phyloP scores from a whole-genome alignment of 2,797 vertebrate genomes.

The Rhynchonycteris naso region DNA sequence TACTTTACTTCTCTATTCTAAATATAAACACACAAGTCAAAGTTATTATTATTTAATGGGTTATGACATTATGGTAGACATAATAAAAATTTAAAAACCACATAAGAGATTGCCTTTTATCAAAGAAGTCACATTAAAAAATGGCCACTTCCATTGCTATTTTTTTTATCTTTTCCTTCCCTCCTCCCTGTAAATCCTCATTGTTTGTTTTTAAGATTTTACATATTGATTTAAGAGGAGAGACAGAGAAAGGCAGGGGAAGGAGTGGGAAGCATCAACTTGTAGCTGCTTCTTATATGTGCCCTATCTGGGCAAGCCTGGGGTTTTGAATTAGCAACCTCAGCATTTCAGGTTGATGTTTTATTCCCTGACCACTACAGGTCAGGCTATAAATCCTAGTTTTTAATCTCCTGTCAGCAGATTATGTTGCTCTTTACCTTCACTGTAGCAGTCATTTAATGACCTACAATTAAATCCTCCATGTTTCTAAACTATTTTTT shows the following conservation, averaged over 20 bases:
- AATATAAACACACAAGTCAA: background rate
- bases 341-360: no score
- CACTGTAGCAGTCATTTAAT: background rate
- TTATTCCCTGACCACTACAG: no score
- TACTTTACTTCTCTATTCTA: background rate
- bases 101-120: background rate
- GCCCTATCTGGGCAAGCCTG: no score
- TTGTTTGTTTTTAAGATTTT: no score
- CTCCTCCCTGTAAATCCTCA: background rate
- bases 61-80: background rate
- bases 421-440: constrained; percentile 9
- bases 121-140: background rate
- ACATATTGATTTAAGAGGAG: no score
- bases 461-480: constrained; percentile 11
- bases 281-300: no score
- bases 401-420: background rate
- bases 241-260: no score
- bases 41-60: background rate
- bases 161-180: background rate
- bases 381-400: background rate
- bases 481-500: constrained; percentile 24
- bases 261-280: no score
- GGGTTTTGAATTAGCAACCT: no score
- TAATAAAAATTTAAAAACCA: constrained; percentile 23
- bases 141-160: background rate